phyloP scores from a whole-genome alignment of 2,113 vertebrate species.

The Rynchops niger region DNA sequence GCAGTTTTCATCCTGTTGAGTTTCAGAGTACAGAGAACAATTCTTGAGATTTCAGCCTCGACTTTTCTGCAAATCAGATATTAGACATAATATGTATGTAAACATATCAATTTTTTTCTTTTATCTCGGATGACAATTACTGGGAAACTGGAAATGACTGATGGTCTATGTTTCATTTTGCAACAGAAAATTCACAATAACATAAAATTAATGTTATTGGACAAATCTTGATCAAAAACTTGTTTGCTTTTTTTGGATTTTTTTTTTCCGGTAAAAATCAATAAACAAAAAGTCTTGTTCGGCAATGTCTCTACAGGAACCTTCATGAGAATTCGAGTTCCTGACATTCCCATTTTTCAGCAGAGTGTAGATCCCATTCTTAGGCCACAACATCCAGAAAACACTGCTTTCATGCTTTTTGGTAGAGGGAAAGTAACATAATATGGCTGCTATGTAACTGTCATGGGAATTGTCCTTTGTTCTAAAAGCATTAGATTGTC shows the following conservation, averaged over 20 bases:
- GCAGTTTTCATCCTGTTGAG: background rate
- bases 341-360: background rate
- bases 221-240: background rate
- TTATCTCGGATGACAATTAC: background rate
- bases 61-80: background rate
- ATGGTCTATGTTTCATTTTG: fast-evolving
- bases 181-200: background rate
- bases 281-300: background rate
- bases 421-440: background rate
- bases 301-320: background rate
- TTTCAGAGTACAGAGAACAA: background rate
- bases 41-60: background rate
- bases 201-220: background rate
- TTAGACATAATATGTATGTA: background rate
- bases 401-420: background rate
- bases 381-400: background rate
- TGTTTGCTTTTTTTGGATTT: no score
- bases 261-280: background rate
- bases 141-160: background rate
- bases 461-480: background rate
- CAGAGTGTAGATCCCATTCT: background rate
- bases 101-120: background rate
- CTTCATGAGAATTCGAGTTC: background rate
- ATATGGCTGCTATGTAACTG: background rate
- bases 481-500: background rate